Evolutionary conservation across 2,888 invertebrate species (phyloP).

Genomic region (Melanostoma mellinum): DNA sequence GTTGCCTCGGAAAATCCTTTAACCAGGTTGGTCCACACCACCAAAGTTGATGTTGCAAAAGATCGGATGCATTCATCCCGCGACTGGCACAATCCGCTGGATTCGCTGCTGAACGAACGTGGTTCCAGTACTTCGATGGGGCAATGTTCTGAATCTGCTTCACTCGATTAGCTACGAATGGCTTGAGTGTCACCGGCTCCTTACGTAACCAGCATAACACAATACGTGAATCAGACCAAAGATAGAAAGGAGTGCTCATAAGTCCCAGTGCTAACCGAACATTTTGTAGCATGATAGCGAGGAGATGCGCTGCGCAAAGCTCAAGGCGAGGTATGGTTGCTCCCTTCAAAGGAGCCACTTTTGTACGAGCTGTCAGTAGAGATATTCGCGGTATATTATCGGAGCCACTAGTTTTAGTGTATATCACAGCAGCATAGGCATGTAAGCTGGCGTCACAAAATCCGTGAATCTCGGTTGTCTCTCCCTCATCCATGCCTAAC

Average conservation of each 20-base stretch:
- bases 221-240: constrained; percentile 24
- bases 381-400: background rate
- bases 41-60: too few species aligned
- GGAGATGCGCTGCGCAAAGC: constrained; percentile 28
- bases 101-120: constrained; percentile 53
- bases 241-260: background rate
- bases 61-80: too few species aligned
- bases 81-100: background rate
- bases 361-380: constrained; percentile 19
- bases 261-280: background rate
- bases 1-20: too few species aligned
- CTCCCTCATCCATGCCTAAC: background rate
- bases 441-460: constrained; percentile 28
- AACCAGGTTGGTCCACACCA: too few species aligned
- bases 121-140: constrained; percentile 58
- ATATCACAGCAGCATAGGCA: constrained; percentile 33
- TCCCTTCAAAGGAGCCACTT: constrained; percentile 10
- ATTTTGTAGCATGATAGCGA: background rate
- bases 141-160: constrained; percentile 25
- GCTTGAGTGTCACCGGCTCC: background rate
- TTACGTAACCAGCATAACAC: constrained; percentile 28
- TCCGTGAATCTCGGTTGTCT: constrained; percentile 3
- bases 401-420: background rate
- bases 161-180: constrained; percentile 13
- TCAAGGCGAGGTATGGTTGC: constrained; percentile 16